A percentile compares a stretch with the other conserved stretches of the same genome.
These are phyloP conservation scores for Perccottus glenii DNA, from an alignment of 2,113 vertebrate genomes.

Conservation along the genomic window DNA sequence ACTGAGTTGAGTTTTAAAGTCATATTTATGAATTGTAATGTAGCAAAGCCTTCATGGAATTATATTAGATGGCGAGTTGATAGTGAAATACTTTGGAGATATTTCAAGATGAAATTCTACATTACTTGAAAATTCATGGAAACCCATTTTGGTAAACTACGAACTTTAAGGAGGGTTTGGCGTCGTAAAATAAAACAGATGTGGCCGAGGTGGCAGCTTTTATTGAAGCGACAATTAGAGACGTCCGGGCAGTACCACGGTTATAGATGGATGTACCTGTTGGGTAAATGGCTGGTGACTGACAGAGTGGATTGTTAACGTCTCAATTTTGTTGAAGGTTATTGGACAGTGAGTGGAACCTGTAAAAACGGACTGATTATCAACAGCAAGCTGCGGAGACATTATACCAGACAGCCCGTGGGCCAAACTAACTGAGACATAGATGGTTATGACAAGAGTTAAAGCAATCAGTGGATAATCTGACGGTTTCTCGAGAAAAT, in stretches of 20 bases:
- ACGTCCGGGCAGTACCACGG: slow-evolving; percentile 1
- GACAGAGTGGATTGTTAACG: neutral
- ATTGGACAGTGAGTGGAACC: slow-evolving; percentile 7
- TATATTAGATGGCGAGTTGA: too few species aligned
- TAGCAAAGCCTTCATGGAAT: too few species aligned
- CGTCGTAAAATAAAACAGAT: slow-evolving; percentile 6
- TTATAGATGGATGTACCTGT: slow-evolving; percentile 14
- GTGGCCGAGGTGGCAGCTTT: slow-evolving; percentile 1
- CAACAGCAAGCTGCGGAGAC: slow-evolving; percentile 1
- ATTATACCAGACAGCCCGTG: slow-evolving; percentile 3
- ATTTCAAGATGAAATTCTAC: neutral
- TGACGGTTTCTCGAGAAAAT: neutral
- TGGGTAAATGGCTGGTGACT: neutral
- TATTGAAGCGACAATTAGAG: slow-evolving; percentile 4
- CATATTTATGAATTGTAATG: too few species aligned
- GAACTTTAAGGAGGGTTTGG: slow-evolving; percentile 6
- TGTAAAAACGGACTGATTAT: too few species aligned
- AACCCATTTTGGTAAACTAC: neutral
- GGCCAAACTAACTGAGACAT: too few species aligned
- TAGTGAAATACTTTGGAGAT: neutral
- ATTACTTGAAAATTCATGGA: neutral
- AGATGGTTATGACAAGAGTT: neutral
- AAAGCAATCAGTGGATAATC: neutral
- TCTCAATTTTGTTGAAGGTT: neutral
- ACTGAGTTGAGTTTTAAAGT: too few species aligned